These are phyloP conservation scores for Podabrus alpinus DNA, from an alignment of 2,888 invertebrate species.

Conservation along the genomic window DNA sequence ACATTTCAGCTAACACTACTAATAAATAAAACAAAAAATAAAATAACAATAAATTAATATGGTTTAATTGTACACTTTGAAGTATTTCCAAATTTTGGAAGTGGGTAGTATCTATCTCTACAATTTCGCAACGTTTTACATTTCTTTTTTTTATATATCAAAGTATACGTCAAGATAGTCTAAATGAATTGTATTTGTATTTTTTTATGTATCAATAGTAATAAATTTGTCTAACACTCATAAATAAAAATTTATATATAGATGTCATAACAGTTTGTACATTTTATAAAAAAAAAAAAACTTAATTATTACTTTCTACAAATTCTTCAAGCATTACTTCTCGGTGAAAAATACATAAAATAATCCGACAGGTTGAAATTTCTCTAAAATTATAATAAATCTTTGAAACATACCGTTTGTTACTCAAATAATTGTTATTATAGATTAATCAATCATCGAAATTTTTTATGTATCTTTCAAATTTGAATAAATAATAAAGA, in stretches of 20 bases:
- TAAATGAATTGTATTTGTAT: background rate
- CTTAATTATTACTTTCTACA: background rate
- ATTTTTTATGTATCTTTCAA: background rate
- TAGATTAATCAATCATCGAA: background rate
- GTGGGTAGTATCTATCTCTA: background rate
- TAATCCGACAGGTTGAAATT: background rate
- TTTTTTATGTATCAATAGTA: slow-evolving; percentile 3
- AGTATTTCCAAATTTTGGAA: background rate
- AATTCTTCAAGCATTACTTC: background rate
- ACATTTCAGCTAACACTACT: slow-evolving; percentile 29
- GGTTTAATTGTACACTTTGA: slow-evolving; percentile 19
- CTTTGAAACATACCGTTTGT: background rate
- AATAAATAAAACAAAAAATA: slow-evolving; percentile 17
- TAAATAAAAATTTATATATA: slow-evolving; percentile 21
- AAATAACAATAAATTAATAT: slow-evolving; percentile 37
- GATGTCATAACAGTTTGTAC: slow-evolving; percentile 30
- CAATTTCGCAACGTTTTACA: background rate
- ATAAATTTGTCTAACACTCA: slow-evolving; percentile 23
- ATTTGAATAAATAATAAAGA: slow-evolving; percentile 23
- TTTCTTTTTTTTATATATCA: background rate
- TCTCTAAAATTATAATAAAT: background rate
- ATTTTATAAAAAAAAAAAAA: background rate
- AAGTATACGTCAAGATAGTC: background rate
- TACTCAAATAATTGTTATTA: background rate
- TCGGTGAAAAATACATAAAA: background rate